phyloP scores from a whole-genome alignment of 2,888 invertebrate genomes.

The Agriopis marginaria region DNA sequence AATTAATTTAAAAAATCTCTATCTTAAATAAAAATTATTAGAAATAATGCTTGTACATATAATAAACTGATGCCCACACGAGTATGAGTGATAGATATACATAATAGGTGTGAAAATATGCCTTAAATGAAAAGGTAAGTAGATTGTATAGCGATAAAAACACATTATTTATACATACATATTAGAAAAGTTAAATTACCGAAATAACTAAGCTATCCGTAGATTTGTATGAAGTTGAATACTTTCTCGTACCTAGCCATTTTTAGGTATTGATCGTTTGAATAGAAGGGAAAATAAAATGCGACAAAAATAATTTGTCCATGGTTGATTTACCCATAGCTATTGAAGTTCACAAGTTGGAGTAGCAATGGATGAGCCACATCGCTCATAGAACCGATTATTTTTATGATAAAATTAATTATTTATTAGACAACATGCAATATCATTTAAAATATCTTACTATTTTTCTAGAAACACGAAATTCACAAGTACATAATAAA shows the following conservation, averaged over 20 bases:
- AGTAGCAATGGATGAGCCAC: no score
- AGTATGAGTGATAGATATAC: conserved; percentile 67
- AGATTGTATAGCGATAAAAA: background rate
- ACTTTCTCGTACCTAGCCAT: no score
- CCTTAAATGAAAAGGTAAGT: conserved; percentile 7
- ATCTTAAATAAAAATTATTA: conserved; percentile 9
- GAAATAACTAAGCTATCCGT: background rate
- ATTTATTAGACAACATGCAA: background rate
- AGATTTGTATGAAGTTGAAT: background rate
- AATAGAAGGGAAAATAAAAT: background rate
- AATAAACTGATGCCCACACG: conserved; percentile 63
- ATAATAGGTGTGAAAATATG: conserved; percentile 12
- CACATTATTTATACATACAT: background rate
- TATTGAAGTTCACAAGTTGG: no score
- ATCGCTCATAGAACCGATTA: no score
- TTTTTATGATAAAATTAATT: no score
- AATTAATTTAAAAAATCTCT: background rate
- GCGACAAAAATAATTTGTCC: no score
- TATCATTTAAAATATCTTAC: background rate
- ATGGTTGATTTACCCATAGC: no score
- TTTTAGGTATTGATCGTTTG: no score
- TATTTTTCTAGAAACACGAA: background rate
- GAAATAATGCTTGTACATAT: conserved; percentile 62
- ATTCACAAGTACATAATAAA: background rate
- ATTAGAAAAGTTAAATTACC: background rate